These are phyloP conservation scores for Lasioglossum marginatum DNA, from an alignment of 2,888 invertebrate genomes.

Conservation along the genomic window DNA sequence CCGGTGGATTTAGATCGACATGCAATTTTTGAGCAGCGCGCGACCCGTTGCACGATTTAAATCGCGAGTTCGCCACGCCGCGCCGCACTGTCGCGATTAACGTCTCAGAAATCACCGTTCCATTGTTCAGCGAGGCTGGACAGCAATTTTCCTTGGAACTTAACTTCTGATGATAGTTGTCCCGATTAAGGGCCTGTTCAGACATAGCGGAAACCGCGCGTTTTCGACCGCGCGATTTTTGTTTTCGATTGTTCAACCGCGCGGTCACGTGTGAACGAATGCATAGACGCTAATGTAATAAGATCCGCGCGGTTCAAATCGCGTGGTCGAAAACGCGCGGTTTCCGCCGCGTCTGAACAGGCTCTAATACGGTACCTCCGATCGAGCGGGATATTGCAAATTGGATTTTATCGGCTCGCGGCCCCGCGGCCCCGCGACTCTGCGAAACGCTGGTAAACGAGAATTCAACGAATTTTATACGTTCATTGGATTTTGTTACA, in stretches of 20 bases:
- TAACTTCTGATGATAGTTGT: background rate
- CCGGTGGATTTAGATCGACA: slow-evolving; percentile 24
- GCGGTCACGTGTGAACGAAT: too few relatives aligned
- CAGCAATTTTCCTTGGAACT: background rate
- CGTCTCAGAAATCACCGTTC: background rate
- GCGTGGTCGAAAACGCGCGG: too few relatives aligned
- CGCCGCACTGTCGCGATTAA: background rate
- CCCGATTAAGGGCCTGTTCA: too few relatives aligned
- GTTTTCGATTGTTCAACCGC: too few relatives aligned
- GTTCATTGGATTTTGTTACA: background rate
- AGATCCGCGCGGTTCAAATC: too few relatives aligned
- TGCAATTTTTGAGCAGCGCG: slow-evolving; percentile 19
- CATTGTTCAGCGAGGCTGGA: background rate
- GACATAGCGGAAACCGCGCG: too few relatives aligned
- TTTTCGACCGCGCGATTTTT: too few relatives aligned
- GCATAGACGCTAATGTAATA: too few relatives aligned
- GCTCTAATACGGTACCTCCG: background rate
- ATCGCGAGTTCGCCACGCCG: background rate
- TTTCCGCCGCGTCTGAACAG: too few relatives aligned
- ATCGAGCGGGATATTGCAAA: background rate
- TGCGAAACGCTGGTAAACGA: background rate
- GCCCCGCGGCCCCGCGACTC: background rate
- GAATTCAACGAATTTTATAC: background rate
- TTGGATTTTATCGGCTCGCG: background rate
- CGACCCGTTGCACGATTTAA: background rate